Evolutionary conservation across 2,113 vertebrate genomes (phyloP), one percentile per base, ranked within the genome.

Genomic region (Murina feae): DNA sequence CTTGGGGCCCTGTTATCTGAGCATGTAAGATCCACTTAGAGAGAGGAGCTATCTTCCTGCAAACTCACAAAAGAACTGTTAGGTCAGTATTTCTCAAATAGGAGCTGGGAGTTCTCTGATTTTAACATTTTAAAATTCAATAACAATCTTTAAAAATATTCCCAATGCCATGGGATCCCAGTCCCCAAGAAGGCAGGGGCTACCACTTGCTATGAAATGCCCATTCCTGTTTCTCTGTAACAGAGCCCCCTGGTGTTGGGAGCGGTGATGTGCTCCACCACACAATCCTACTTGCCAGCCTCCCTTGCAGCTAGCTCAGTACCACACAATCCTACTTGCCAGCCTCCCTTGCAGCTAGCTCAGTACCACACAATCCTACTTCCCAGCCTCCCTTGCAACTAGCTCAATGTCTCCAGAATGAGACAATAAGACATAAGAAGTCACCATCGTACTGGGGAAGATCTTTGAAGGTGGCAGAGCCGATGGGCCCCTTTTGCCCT

Each of bases 231-330:
- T 37, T 28, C 49, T 83, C 66, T 49, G 18, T 42, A 39, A 42
- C 18, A 60, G 49, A 65, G 21, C 3, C 28, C 51, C 30, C 63
- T 0, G 28, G 87, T 2, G 1, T 4, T 6, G 11, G n/a, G 42
- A 25, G 9, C 17, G 32, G 16, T 2, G 7, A 51, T 0, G 18
- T 14, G 7, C 6, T 18, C 11, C 12, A 32, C 9, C 2, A 14
- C 12, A 23, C 42, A 4, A 2, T 25, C 21, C 39, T 6, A 1
- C 16, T 84, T 39, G 63, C 87, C 65, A 49, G 55, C 51, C 44
- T 90, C 51, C 87, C 63, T 12, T 35, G 51, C 42, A 18, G 39
- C 80, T 53, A 44, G 42, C 42, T 42, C 42, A 42, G 42, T 42
- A 30, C 13, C 2, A 14, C 12, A 23, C 39, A 4, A 2, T 25